Percentiles rank a stretch among this genome's conserved stretches.
phyloP scores from a whole-genome alignment of 2,113 vertebrate species.

The Sus scrofa region T2T-Sscrofa CM000817.6:128215501-128216000 shows the following conservation, averaged over 20 bases:
- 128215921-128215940: background rate
- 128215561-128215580: constrained; percentile 26
- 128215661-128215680: background rate
- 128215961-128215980: background rate
- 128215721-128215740: background rate
- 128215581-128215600: background rate
- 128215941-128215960: background rate
- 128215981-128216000: too few species aligned
- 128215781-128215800: background rate
- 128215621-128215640: constrained; percentile 7
- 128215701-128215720: background rate
- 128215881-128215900: background rate
- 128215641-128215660: constrained; percentile 40
- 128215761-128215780: background rate
- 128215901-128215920: background rate
- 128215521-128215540: constrained; percentile 38
- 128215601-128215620: background rate
- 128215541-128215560: constrained; percentile 41
- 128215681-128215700: background rate
- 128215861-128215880: background rate
- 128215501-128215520: constrained; percentile 59
- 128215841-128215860: background rate
- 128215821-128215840: background rate
- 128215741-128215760: background rate
- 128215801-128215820: background rate